Evolutionary conservation across 2,888 invertebrate species (phyloP), one percentile per base, ranked within the genome.

Genomic region (Apamea anceps): DNA sequence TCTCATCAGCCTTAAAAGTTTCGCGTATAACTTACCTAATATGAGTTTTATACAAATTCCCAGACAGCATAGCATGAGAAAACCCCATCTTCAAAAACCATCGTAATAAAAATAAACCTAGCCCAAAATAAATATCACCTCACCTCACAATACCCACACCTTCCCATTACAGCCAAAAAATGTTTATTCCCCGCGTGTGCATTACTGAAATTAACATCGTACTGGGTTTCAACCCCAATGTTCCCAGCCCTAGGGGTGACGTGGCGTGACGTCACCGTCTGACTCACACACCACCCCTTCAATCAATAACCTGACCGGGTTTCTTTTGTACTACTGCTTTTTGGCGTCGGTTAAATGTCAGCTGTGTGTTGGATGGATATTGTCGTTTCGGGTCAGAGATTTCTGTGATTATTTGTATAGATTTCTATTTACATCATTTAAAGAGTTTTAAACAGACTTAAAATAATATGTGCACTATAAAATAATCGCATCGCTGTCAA

Each of bases 221-320:
- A 48, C 89, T 65, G 54, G 66, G 71, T 77, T 81, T 76, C 81
- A 80, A 82, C 86, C 85, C 84, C 75, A 25, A 28, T 18, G 72
- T 75, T 80, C 80, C 85, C 72, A 60, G 32, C 81, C 60, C 72
- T 45, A 12, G 25, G 80, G 51, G 45, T 76, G 83, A 82, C 81
- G 66, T 85, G 85, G 72, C 10, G n/a, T 85, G 83, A 85, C 82
- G 77, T 84, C 83, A 86, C 8, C 25, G 63, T 32, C 32, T 86
- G 83, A 86, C 68, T 82, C 82, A 82, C 42, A 15, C 21, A 15
- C 74, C 82, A 60, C 81, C 81, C 88, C 80, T 67, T 54, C 57
- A 48, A 79, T 83, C 86, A 66, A 85, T 85, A 73, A 3, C 60
- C 42, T 74, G 57, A 60, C 84, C 72, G 72, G 87, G 87, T 73